Evolutionary conservation across 2,113 vertebrate genomes (phyloP).

Genomic region (Scolopax mira): DNA sequence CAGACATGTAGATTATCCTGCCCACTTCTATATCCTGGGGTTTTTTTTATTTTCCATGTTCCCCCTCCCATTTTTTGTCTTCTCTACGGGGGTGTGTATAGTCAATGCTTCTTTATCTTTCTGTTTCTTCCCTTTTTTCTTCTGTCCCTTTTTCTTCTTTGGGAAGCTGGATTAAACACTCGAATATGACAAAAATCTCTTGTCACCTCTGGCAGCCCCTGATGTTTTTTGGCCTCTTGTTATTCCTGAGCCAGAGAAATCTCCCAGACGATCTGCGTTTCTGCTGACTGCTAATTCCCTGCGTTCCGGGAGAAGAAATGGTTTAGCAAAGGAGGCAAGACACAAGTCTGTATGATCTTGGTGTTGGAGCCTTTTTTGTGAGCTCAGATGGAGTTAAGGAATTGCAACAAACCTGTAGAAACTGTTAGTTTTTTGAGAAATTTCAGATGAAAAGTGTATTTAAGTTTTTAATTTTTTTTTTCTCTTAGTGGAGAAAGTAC

Average conservation of each 20-base stretch:
- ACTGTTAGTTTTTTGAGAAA: background rate
- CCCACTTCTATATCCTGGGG: background rate
- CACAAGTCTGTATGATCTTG: background rate
- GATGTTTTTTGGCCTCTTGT: conserved; percentile 18
- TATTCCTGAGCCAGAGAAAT: conserved; percentile 32
- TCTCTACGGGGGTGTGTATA: background rate
- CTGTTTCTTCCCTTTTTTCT: background rate
- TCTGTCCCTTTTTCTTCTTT: background rate
- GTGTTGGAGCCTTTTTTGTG: background rate
- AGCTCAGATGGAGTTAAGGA: background rate
- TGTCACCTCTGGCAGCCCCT: conserved; percentile 25
- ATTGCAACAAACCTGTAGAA: background rate
- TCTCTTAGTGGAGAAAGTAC: background rate
- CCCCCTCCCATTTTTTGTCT: background rate
- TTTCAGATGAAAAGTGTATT: background rate
- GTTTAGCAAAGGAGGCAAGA: background rate
- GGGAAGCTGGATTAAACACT: background rate
- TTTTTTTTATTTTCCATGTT: background rate
- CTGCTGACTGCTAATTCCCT: conserved; percentile 1
- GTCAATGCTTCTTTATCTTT: background rate
- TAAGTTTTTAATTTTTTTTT: background rate
- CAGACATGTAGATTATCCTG: background rate
- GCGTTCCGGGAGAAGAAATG: background rate
- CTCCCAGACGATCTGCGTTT: background rate
- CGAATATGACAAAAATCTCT: background rate